Evolutionary conservation across 1,140 invertebrate species (phyloP), one percentile per base, ranked within the genome.

Genomic region (Fopius arisanus): DNA sequence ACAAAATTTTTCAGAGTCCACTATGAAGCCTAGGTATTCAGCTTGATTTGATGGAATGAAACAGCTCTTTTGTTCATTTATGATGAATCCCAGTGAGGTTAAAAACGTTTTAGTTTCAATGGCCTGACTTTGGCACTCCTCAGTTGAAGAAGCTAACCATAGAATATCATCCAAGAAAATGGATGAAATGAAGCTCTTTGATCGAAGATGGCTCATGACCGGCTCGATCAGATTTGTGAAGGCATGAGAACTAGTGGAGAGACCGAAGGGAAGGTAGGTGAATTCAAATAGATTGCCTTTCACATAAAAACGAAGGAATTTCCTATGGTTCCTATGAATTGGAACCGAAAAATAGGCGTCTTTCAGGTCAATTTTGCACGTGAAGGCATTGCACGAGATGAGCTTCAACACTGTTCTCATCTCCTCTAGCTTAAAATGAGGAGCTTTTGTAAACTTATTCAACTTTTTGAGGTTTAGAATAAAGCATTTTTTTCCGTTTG

Each of bases 21-120:
- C 21, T 10, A 73, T 67, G 43, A 67, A 65, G 2, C 71, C 62
- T 3, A 73, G 62, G 21, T 67, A 73, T 51, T 67, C 51, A 7
- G 33, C 33, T 21, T 28, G 21, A n/a, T 12, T 66, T 21, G 5
- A 2, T 12, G 71, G 62, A 40, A 23, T 26, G 23, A 14, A 5
- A 63, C 12, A 26, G 28, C 59, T 63, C 21, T 63, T 63, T 26
- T 23, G 6, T 14, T 28, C 6, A 63, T 63, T 63, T 3, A 63
- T 26, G 28, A 63, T 63, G 28, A 63, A 63, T 3, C 59, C 21
- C 5, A 63, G 1, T 21, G 59, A 19, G 3, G 1, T 7, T 21
- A 63, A 26, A 3, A 63, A 63, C 23, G 5, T 5, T 5, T 21
- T 63, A 6, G 23, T 21, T 63, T 2, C 0, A 2, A 0, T 21